Conservation (phyloP, 2,113 vertebrate species). For the Lichenostomus cassidix region DNA sequence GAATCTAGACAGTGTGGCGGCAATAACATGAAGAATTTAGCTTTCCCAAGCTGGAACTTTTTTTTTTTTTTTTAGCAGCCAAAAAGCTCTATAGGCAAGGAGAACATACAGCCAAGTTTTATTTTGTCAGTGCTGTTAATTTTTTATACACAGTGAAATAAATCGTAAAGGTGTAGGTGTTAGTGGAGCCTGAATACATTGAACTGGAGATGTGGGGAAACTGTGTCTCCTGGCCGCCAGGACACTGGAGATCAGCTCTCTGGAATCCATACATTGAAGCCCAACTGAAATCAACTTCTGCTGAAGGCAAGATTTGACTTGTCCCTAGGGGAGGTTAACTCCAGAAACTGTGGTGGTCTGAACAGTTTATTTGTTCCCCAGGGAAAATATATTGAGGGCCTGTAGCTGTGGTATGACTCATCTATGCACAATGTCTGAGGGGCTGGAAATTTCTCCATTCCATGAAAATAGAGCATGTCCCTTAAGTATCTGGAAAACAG, state of each 20-base stretch:
- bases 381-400: neutral
- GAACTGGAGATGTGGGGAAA: neutral
- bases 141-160: neutral
- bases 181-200: neutral
- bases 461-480: neutral
- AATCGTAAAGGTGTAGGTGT: neutral
- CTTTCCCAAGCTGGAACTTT: neutral
- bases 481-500: neutral
- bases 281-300: neutral
- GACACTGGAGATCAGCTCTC: neutral
- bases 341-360: neutral
- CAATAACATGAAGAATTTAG: neutral
- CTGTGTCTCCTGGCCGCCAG: neutral
- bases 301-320: neutral
- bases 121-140: neutral
- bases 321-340: neutral
- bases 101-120: neutral
- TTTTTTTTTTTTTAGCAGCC: neutral
- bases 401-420: neutral
- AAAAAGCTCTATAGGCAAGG: neutral
- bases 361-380: neutral
- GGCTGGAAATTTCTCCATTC: neutral
- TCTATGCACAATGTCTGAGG: neutral
- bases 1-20: slow-evolving; percentile 12
- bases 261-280: neutral